These are phyloP conservation scores for Zhengitettix transpicula DNA, from an alignment of 2,888 invertebrate genomes.

Conservation along the genomic window DNA sequence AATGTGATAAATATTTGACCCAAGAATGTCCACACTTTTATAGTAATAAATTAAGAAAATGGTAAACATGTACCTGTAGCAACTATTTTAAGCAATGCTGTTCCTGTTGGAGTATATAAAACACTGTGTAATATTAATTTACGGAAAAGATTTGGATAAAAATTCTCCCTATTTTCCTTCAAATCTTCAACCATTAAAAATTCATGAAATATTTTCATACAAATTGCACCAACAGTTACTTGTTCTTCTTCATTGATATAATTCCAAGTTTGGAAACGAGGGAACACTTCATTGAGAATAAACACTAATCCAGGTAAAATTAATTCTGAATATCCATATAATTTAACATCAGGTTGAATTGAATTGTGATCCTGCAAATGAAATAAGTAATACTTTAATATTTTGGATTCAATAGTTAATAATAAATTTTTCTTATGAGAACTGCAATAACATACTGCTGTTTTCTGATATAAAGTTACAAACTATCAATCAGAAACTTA, in stretches of 20 bases:
- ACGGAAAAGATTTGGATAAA: background rate
- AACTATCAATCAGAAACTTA: too few species aligned
- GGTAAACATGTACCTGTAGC: background rate
- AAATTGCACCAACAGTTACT: background rate
- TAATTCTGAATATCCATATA: background rate
- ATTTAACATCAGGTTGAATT: background rate
- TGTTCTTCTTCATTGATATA: background rate
- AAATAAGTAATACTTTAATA: too few species aligned
- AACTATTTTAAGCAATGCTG: constrained; percentile 23
- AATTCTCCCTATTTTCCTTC: background rate
- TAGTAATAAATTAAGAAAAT: too few species aligned
- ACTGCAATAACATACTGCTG: too few species aligned
- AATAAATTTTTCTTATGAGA: too few species aligned
- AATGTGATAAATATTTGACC: too few species aligned
- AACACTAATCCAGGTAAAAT: background rate
- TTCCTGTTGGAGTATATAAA: constrained; percentile 17
- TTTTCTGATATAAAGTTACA: too few species aligned
- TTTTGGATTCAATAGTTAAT: too few species aligned
- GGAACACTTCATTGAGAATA: background rate
- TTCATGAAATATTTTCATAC: background rate
- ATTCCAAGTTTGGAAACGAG: background rate
- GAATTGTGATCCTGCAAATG: background rate
- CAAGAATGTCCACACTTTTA: too few species aligned
- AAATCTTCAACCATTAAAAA: background rate
- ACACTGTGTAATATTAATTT: background rate